These are phyloP conservation scores for Excalfactoria chinensis DNA, from an alignment of 2,113 vertebrate species.

Conservation along the genomic window DNA sequence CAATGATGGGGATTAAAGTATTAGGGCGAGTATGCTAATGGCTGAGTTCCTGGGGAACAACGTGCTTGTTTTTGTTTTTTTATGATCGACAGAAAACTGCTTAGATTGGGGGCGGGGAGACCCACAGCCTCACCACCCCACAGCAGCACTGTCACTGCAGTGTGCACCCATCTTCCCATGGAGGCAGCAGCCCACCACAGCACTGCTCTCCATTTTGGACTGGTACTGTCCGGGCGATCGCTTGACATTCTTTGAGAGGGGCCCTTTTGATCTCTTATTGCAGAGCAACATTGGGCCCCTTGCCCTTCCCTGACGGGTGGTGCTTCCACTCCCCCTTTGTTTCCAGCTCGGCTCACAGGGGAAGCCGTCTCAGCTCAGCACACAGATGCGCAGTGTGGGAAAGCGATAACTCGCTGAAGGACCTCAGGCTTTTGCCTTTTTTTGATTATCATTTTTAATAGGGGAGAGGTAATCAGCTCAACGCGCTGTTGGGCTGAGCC, in stretches of 20 bases:
- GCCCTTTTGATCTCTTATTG: background rate
- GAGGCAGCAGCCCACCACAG: background rate
- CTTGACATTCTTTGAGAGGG: background rate
- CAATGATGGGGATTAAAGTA: constrained; percentile 73
- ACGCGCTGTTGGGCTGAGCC: background rate
- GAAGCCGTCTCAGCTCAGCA: constrained; percentile 68
- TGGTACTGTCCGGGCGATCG: background rate
- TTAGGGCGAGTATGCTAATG: constrained; percentile 63
- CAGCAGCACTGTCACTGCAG: background rate
- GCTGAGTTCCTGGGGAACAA: constrained; percentile 55
- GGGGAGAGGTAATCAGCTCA: constrained; percentile 37
- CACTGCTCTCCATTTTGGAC: constrained; percentile 18
- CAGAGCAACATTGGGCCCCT: background rate
- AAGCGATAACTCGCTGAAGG: constrained; percentile 52
- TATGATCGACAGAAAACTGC: constrained; percentile 37
- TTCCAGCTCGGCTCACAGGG: constrained; percentile 68
- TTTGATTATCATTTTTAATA: background rate
- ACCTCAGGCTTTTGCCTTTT: background rate
- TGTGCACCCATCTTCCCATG: constrained; percentile 43
- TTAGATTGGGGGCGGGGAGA: background rate
- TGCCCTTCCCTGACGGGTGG: background rate
- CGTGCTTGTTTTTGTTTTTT: constrained; percentile 34
- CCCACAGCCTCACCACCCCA: background rate
- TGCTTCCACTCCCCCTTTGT: constrained; percentile 64
- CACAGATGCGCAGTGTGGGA: constrained; percentile 44